Evolutionary conservation across 2,797 vertebrate species (phyloP).

Genomic region (Helarctos malayanus): DNA sequence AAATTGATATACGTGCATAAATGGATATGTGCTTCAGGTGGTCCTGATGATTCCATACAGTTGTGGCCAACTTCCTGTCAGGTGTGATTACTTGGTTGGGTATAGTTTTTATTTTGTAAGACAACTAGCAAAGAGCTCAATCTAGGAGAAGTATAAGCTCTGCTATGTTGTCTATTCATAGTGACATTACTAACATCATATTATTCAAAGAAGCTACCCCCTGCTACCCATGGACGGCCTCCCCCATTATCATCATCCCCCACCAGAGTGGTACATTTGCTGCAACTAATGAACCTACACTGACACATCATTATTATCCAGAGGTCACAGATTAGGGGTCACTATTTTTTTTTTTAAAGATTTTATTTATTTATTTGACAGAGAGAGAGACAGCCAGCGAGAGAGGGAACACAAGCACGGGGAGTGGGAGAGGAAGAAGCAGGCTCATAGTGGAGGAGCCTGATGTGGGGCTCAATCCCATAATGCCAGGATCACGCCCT

Average conservation of each 20-base stretch:
- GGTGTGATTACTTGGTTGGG: neutral
- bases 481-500: neutral
- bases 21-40: neutral
- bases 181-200: neutral
- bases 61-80: neutral
- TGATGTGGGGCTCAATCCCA: too few relatives aligned
- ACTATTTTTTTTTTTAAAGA: too few relatives aligned
- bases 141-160: neutral
- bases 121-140: neutral
- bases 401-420: too few relatives aligned
- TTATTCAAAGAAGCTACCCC: neutral
- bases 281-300: neutral
- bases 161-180: neutral
- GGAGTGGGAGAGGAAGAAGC: too few relatives aligned
- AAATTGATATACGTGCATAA: neutral
- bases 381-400: too few relatives aligned
- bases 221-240: neutral
- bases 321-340: too few relatives aligned
- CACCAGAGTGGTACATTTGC: neutral
- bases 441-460: too few relatives aligned
- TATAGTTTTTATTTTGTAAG: slow-evolving; percentile 27
- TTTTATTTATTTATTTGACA: too few relatives aligned
- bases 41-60: neutral
- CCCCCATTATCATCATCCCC: neutral
- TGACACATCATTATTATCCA: too few relatives aligned